A percentile compares a stretch with the other conserved stretches of the same genome.
Conservation (phyloP, 2,113 vertebrate genomes). For the Hoplias malabaricus region DNA sequence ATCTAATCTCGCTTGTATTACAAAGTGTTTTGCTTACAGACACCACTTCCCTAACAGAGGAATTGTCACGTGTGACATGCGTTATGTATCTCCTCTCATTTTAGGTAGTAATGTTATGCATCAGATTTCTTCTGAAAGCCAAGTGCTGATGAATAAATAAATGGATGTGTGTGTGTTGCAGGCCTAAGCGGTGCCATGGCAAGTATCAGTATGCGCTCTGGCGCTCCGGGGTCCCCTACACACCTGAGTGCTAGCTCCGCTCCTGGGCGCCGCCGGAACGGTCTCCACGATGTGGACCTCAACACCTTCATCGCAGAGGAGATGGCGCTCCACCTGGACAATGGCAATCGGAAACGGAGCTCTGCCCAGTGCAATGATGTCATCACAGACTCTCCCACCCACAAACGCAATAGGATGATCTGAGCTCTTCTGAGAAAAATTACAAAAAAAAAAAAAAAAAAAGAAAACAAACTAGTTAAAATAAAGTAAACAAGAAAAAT, state of each 20-base stretch:
- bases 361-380: slow-evolving; percentile 96
- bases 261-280: slow-evolving; percentile 93
- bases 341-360: slow-evolving; percentile 96
- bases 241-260: slow-evolving; percentile 90
- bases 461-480: slow-evolving; percentile 36
- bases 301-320: slow-evolving; percentile 99
- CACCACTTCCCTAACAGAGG: no score
- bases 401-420: slow-evolving; percentile 99
- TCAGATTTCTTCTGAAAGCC: no score
- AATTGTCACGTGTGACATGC: no score
- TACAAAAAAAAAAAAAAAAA: background rate
- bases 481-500: slow-evolving; percentile 63
- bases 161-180: slow-evolving; percentile 56
- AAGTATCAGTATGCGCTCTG: slow-evolving; percentile 97
- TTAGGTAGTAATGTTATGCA: no score
- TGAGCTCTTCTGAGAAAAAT: slow-evolving; percentile 77
- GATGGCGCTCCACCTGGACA: slow-evolving; percentile 99
- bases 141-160: no score
- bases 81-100: no score
- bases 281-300: slow-evolving; percentile 98
- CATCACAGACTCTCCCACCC: slow-evolving; percentile 99
- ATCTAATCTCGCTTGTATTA: no score
- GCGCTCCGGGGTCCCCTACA: slow-evolving; percentile 95
- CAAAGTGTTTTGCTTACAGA: no score
- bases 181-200: slow-evolving; percentile 99